Base-by-base conservation (phyloP, 2,888 invertebrate species). In the Megamerina dolium region DNA sequence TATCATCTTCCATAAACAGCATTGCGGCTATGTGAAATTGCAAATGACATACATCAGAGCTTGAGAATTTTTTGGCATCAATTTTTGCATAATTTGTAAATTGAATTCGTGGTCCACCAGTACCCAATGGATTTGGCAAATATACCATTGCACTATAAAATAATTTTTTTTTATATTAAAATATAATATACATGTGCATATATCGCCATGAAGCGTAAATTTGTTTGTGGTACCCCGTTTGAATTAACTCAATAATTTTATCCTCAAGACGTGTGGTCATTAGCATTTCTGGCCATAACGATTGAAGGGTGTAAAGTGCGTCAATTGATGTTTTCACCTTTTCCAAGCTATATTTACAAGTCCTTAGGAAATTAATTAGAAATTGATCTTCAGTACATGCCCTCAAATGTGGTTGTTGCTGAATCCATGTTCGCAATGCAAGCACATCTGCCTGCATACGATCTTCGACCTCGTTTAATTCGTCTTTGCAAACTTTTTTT, bases 11-110 rank as follows among this genome's bases (percentile, higher is more conserved):
- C 5, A 75, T 59, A 52, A 81, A 60, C 48, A 77, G 62, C 45
- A 77, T 75, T 55, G 80, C 81, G 48, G 74, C 70, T 3, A 79
- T 60, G 74, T 81, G 75, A 26, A 75, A 73, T 23, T 75, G 73
- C 16, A 74, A 70, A 56, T 77, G 77, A 45, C 80, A 67, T n/a
- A 80, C 55, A 52, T 78, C 76, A 18, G 66, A 41, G 32, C 77
- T 61, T 43, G 72, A 72, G 41, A 67, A 73, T 48, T 69, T 60
- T 6, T 72, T 64, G 1, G 76, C 65, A 56, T 78, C 73, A 43
- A 74, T 73, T n/a, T 66, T 55, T 2, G 77, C 77, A 19, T 74
- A 61, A 33, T 77, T 70, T 34, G 77, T 62, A 2, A 80, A 57
- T 40, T 75, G 68, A 6, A 75, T 68, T 40, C 75, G 66, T 2